Base-by-base conservation (phyloP, 2,888 invertebrate genomes). In the Drosophila anomalata region DNA sequence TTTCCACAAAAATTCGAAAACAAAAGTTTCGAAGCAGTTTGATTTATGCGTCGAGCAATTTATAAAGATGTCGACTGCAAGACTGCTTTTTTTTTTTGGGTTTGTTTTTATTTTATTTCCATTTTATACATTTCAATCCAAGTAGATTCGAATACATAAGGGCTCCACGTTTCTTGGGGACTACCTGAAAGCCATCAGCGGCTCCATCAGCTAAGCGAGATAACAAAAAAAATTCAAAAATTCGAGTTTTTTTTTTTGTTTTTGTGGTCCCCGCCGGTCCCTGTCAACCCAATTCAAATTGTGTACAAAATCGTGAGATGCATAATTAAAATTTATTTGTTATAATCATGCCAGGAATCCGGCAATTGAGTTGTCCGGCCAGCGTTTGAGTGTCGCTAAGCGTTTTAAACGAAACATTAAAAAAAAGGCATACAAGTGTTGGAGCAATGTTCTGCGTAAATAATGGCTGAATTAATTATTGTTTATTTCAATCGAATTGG, bases 261-360 rank as follows among this genome's bases (percentile, higher is more conserved):
- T 59, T 39, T 55, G 60, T 62, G 57, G 55, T 36, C 7, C 36
- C 62, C 50, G 73, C 41, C 52, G 47, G 50, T 54, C 54, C 73
- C 79, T 85, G 84, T 85, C 87, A 87, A 85, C 84, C 84, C 84
- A 87, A 87, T 85, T 85, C 84, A 85, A 85, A 85, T 85, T 85
- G 84, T 85, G 83, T 87, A 82, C 65, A 79, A 79, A 86, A 85
- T 87, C 87, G 84, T 85, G 84, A 85, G 82, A 42, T 65, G 84
- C 85, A 85, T 85, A 87, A 87, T 85, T 85, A 87, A 84, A 81
- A 85, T 87, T 68, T 73, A 82, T 75, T 66, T 74, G 61, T 73
- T 74, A 73, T 76, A 74, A 78, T 76, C 80, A 80, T 60, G 73
- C 63, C 51, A 67, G 67, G 55, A 67, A 54, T 66, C 55, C 50